phyloP scores from a whole-genome alignment of 2,113 vertebrate species.

The Piprites chloris region DNA sequence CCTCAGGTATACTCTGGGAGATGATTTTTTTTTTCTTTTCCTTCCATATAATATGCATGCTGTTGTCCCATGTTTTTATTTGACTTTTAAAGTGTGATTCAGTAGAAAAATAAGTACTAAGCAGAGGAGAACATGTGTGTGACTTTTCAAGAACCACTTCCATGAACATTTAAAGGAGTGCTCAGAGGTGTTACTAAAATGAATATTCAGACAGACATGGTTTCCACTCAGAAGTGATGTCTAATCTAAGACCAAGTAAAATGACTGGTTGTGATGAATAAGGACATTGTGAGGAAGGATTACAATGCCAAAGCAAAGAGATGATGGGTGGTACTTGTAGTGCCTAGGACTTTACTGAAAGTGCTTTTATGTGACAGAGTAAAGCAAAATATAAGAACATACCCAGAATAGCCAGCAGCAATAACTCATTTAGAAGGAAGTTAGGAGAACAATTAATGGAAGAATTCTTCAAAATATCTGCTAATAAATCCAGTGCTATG shows the following conservation, averaged over 20 bases:
- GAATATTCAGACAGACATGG: neutral
- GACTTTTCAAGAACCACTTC: neutral
- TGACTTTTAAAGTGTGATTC: neutral
- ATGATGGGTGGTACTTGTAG: neutral
- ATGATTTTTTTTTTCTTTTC: neutral
- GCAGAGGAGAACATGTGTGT: neutral
- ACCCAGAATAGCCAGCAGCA: neutral
- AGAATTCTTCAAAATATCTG: neutral
- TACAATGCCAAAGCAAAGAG: neutral
- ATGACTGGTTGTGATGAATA: neutral
- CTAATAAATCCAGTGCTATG: neutral
- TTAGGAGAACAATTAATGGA: neutral
- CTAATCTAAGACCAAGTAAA: neutral
- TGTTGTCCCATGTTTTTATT: neutral
- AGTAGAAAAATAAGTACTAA: neutral
- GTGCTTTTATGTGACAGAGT: neutral
- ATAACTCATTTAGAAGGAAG: neutral
- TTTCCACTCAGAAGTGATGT: neutral
- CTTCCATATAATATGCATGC: fast-evolving
- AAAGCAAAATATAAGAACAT: neutral
- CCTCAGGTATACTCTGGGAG: neutral
- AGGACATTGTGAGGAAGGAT: neutral
- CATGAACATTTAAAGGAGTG: neutral
- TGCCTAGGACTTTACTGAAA: neutral
- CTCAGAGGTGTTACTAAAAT: neutral